Evolutionary conservation across 2,888 invertebrate genomes (phyloP).

Genomic region (Andrena praecox): DNA sequence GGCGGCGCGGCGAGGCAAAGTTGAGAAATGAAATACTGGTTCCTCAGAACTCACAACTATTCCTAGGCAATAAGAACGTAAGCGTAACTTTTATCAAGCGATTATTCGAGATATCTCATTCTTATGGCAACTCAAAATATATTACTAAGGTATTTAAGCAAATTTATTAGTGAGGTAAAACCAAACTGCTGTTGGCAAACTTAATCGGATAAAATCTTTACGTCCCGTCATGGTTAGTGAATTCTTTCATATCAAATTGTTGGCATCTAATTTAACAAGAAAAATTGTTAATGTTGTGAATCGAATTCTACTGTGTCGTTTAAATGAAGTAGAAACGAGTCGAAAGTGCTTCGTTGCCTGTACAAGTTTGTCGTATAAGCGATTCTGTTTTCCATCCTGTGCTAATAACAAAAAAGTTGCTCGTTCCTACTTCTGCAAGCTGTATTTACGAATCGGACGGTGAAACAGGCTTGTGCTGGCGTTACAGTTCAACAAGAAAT

Average conservation of each 20-base stretch:
- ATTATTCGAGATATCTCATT: constrained; percentile 34
- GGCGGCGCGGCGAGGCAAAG: constrained; percentile 50
- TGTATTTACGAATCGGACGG: constrained; percentile 42
- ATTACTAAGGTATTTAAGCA: constrained; percentile 50
- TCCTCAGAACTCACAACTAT: constrained; percentile 62
- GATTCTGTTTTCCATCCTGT: constrained; percentile 23
- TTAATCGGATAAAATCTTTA: constrained; percentile 56
- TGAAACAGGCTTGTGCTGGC: constrained; percentile 58
- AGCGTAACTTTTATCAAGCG: constrained; percentile 47
- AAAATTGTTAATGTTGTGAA: constrained; percentile 36
- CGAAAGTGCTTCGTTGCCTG: constrained; percentile 30
- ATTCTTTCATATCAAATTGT: constrained; percentile 69
- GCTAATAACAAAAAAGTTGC: constrained; percentile 4
- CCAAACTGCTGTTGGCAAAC: constrained; percentile 58
- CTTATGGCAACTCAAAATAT: constrained; percentile 51
- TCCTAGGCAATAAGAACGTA: constrained; percentile 64
- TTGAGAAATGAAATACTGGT: constrained; percentile 50
- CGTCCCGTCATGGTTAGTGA: constrained; percentile 70
- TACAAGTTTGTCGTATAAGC: constrained; percentile 29
- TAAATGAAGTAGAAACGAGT: constrained; percentile 56
- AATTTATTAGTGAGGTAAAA: constrained; percentile 47
- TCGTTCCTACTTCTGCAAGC: constrained; percentile 61
- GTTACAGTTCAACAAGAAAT: not conserved
- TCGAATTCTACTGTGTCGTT: constrained; percentile 29
- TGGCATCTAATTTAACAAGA: constrained; percentile 52